Evolutionary conservation across 2,797 vertebrate genomes (phyloP), one percentile per base, ranked within the genome.

Genomic region (Chrysocyon brachyurus): DNA sequence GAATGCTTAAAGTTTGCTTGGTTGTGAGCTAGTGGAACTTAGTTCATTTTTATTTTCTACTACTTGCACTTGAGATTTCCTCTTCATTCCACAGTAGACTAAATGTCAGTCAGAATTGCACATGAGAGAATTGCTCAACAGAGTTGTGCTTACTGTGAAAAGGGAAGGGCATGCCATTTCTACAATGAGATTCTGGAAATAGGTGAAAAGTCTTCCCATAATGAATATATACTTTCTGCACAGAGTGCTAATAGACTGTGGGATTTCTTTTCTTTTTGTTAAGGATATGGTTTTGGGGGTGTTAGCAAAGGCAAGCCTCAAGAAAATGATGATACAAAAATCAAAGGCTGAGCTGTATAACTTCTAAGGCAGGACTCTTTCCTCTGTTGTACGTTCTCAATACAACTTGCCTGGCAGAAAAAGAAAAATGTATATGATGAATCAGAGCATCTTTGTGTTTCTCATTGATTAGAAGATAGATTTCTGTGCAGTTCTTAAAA

Each of bases 31-130:
- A 33, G 12, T 85, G 17, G 61, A 78, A 40, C n/a, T 73, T n/a
- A 85, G 46, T 63, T 36, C 15, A 9, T 78, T 92, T 94, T 94
- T 61, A 73, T 83, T 90, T 79, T 83, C n/a, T 87, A 15, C 17
- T 28, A 19, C 10, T 26, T 49, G 24, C 14, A 56, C 49, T 87
- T 92, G 33, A 79, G 77, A 84, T 81, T 72, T 64, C 28, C 78
- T 64, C 24, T 68, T 28, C 31, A 12, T 86, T 64, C 63, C 70
- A 79, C 21, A 66, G 59, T 57, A 66, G 70, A 85, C 57, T 73
- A 36, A 72, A 61, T 3, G 3, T 81, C 56, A 28, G 31, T 92
- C 66, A 87, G 83, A 70, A 70, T 16, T 79, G 24, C 63, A 94
- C 49, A 56, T 40, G 52, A 91, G 77, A 57, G 16, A 91, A n/a